Percentiles rank a stretch among this genome's conserved stretches.
phyloP scores from a whole-genome alignment of 2,797 vertebrate species.

The Premnoplex brunnescens region DNA sequence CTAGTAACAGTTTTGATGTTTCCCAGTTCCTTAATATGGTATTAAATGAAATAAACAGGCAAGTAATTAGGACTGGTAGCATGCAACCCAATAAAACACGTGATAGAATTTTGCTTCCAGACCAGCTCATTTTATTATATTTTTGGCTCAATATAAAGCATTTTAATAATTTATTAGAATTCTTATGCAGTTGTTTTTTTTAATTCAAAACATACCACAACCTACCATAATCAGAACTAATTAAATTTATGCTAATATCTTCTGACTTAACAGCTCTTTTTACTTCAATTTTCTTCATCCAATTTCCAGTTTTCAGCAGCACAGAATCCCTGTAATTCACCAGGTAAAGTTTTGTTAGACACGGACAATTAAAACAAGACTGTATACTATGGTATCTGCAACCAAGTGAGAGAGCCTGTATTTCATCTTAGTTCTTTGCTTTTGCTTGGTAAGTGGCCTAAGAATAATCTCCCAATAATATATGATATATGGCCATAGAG shows the following conservation, averaged over 20 bases:
- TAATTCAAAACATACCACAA: slow-evolving; percentile 31
- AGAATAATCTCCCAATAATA: neutral
- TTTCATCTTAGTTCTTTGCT: neutral
- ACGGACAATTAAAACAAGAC: neutral
- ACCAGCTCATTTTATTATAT: neutral
- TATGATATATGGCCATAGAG: neutral
- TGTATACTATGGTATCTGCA: neutral
- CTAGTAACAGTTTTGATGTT: neutral
- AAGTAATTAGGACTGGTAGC: neutral
- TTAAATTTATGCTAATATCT: slow-evolving; percentile 89
- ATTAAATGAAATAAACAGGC: neutral
- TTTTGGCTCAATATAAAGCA: neutral
- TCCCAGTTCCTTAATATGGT: neutral
- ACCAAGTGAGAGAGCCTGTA: neutral
- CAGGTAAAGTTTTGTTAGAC: neutral
- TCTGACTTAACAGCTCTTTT: slow-evolving; percentile 82
- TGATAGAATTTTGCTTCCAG: neutral
- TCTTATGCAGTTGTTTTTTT: neutral
- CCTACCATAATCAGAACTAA: slow-evolving; percentile 96
- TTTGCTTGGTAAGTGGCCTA: neutral
- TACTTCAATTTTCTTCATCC: slow-evolving; percentile 91
- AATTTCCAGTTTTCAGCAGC: slow-evolving; percentile 86
- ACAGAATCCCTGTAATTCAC: slow-evolving; percentile 82
- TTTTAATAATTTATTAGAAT: neutral
- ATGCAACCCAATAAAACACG: neutral